phyloP scores from a whole-genome alignment of 2,113 vertebrate genomes.

The Clinocottus analis region DNA sequence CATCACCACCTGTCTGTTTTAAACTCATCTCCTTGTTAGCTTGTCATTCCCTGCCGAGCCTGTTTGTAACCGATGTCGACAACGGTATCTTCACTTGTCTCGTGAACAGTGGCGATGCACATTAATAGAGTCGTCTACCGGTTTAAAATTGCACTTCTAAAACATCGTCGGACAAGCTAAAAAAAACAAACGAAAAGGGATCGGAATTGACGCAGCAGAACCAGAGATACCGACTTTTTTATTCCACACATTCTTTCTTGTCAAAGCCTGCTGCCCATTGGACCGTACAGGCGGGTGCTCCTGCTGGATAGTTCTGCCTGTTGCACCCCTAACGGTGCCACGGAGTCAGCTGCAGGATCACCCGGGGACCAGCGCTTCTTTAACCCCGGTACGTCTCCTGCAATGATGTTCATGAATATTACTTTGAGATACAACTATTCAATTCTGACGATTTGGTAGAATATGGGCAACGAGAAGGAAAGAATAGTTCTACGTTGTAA shows the following conservation, averaged over 20 bases:
- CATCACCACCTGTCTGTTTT: too few relatives aligned
- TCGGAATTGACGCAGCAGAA: neutral
- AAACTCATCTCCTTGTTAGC: too few relatives aligned
- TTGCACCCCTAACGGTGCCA: neutral
- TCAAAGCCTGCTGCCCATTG: neutral
- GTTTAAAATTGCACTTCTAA: neutral
- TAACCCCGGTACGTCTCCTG: neutral
- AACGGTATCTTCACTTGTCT: neutral
- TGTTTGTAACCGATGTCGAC: neutral
- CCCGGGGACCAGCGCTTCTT: neutral
- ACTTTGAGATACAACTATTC: neutral
- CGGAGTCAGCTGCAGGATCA: neutral
- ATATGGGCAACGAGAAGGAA: neutral
- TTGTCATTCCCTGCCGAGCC: too few relatives aligned
- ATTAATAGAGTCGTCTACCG: neutral
- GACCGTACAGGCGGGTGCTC: neutral
- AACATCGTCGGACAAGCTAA: neutral
- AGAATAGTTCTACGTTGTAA: neutral
- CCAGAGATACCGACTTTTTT: neutral
- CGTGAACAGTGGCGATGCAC: too few relatives aligned
- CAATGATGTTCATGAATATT: neutral
- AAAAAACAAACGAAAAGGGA: too few relatives aligned
- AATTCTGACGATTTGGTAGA: neutral
- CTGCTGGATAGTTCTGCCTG: constrained; percentile 5
- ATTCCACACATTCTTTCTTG: neutral